Conservation (phyloP, 2,113 vertebrate genomes). For the Hypanus sabinus region DNA sequence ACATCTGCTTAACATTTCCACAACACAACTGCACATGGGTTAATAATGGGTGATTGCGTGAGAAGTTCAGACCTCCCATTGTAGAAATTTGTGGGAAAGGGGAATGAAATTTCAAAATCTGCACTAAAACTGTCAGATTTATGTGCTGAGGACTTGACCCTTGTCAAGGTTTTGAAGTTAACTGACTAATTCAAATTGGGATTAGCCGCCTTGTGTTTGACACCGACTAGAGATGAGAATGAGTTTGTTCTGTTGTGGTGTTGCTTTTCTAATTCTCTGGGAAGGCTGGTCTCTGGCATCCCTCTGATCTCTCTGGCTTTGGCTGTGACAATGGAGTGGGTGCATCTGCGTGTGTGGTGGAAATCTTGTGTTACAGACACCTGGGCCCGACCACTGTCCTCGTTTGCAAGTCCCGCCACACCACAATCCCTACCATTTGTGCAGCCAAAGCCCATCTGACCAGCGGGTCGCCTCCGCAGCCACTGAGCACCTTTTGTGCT, state of each 20-base stretch:
- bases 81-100: slow-evolving; percentile 49
- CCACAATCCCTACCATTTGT: slow-evolving; percentile 40
- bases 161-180: slow-evolving; percentile 50
- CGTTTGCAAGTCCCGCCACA: background rate
- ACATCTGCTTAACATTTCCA: slow-evolving; percentile 36
- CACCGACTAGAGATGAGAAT: slow-evolving; percentile 43
- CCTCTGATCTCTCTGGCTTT: slow-evolving; percentile 48
- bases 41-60: slow-evolving; percentile 37
- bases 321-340: slow-evolving; percentile 40
- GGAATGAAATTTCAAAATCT: slow-evolving; percentile 49
- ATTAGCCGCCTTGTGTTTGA: slow-evolving; percentile 48
- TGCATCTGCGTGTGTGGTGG: slow-evolving; percentile 39
- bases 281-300: slow-evolving; percentile 48
- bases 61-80: slow-evolving; percentile 38
- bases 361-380: slow-evolving; percentile 47
- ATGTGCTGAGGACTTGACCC: slow-evolving; percentile 47
- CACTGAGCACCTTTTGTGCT: slow-evolving; percentile 40
- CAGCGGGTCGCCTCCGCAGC: slow-evolving; percentile 41
- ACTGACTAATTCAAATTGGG: slow-evolving; percentile 42
- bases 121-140: slow-evolving; percentile 45
- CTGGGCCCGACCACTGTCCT: slow-evolving; percentile 42
- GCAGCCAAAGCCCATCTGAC: slow-evolving; percentile 42
- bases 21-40: slow-evolving; percentile 37
- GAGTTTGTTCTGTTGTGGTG: slow-evolving; percentile 45
- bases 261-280: slow-evolving; percentile 50